Percentiles rank a stretch among this genome's conserved stretches.
These are phyloP conservation scores for Platyrinchus mystaceus DNA, from an alignment of 2,797 vertebrate genomes.

Conservation along the genomic window DNA sequence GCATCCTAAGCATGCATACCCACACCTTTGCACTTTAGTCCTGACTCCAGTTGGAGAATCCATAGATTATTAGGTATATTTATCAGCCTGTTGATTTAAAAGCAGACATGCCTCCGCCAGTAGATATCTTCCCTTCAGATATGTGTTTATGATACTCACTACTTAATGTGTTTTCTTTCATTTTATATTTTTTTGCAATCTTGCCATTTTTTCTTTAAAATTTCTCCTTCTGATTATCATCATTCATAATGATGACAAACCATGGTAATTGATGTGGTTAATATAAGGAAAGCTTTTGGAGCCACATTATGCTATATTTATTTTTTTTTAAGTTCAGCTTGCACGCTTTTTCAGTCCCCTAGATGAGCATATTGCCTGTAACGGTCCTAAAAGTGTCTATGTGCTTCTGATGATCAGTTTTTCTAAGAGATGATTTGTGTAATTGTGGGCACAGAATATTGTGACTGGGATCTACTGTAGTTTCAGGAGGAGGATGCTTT, in stretches of 20 bases:
- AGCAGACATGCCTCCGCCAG: neutral
- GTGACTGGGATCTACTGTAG: neutral
- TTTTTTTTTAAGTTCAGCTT: neutral
- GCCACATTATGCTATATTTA: neutral
- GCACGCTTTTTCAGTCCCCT: neutral
- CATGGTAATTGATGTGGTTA: neutral
- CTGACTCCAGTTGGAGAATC: neutral
- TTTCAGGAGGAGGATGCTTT: neutral
- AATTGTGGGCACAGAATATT: neutral
- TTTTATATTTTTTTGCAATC: neutral
- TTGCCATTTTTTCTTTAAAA: neutral
- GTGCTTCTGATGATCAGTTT: neutral
- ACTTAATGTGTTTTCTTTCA: neutral
- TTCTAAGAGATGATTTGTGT: neutral
- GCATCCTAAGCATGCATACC: neutral
- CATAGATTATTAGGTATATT: fast-evolving
- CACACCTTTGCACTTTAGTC: neutral
- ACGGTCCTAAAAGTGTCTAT: neutral
- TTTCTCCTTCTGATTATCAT: neutral
- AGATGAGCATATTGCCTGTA: neutral
- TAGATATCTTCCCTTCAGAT: neutral
- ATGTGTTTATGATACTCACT: neutral
- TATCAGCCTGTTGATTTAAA: neutral
- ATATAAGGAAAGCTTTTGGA: neutral
- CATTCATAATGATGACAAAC: neutral